Base-by-base conservation (phyloP, 2,888 invertebrate genomes). In the Prosapia bicincta region DNA sequence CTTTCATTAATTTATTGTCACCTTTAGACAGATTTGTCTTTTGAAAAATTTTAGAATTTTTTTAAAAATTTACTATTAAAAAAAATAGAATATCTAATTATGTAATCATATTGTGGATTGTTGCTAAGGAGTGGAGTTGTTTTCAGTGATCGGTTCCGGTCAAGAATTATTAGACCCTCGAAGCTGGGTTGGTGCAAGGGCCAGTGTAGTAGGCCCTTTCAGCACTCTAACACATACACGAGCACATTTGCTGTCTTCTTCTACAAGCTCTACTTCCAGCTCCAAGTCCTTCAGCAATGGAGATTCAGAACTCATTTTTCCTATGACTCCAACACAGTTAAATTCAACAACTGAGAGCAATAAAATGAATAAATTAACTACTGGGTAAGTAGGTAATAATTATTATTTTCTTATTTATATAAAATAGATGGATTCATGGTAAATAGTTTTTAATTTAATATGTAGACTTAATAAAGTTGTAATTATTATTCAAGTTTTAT, bases 101-200 rank as follows among this genome's bases (percentile, higher is more conserved):
- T n/a, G n/a, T n/a, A n/a, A n/a, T n/a, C n/a, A n/a, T n/a, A n/a
- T n/a, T n/a, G n/a, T n/a, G n/a, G n/a, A n/a, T n/a, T n/a, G n/a
- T n/a, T n/a, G n/a, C n/a, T n/a, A n/a, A n/a, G n/a, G n/a, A n/a
- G n/a, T n/a, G n/a, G n/a, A n/a, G n/a, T 20, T 20, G 1, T 43
- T 78, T 80, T 1, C 82, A 91, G 92, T 92, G 75, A 90, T 72
- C 32, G 74, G 73, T 15, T 71, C 91, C 84, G 88, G 90, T 3
- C 91, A 91, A 83, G 91, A 92, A 0, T 85, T 92, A 9, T 84
- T 92, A 82, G 91, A 92, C 81, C 81, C 80, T 23, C 78, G 78
- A 84, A 85, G 84, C 87, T 26, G 86, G 88, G 30, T 87, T 85
- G 0, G 87, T 85, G 78, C 65, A 71, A 78, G 76, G 73, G 79